These are phyloP conservation scores for Zoanthus sansibaricus DNA, from an alignment of 92 coral and sea anemone genomes.

Conservation along the genomic window DNA sequence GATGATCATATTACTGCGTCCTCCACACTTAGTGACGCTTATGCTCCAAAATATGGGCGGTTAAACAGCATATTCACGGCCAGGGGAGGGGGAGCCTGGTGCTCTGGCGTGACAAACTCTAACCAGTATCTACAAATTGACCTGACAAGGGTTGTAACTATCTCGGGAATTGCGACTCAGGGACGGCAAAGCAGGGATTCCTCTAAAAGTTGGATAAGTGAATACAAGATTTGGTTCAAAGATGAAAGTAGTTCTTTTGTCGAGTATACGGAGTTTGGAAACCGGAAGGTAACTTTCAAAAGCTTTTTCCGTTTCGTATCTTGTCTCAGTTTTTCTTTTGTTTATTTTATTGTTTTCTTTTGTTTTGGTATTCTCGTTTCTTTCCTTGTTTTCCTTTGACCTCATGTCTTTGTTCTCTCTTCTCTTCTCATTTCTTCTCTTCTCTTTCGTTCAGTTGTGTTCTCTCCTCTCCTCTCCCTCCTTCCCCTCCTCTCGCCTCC, in stretches of 20 bases:
- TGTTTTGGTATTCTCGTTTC: no score
- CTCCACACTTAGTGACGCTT: slow-evolving; percentile 45
- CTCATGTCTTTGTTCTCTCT: background rate
- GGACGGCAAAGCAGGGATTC: slow-evolving; percentile 71
- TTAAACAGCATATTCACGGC: slow-evolving; percentile 73
- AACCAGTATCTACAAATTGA: slow-evolving; percentile 78
- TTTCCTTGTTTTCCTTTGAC: background rate
- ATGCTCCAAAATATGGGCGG: slow-evolving; percentile 73
- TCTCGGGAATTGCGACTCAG: slow-evolving; percentile 86
- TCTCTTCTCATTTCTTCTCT: background rate
- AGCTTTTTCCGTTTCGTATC: background rate
- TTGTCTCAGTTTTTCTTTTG: background rate
- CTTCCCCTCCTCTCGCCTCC: background rate
- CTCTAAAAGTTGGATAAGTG: slow-evolving; percentile 70
- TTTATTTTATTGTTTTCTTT: background rate
- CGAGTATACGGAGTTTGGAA: slow-evolving; percentile 77
- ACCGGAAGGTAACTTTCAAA: slow-evolving; percentile 44
- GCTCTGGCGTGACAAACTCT: slow-evolving; percentile 68
- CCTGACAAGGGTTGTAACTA: slow-evolving; percentile 67
- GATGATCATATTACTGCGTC: slow-evolving; percentile 74
- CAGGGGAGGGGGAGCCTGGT: slow-evolving; percentile 86
- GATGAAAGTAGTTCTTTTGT: slow-evolving; percentile 64
- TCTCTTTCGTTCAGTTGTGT: background rate
- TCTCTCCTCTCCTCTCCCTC: background rate
- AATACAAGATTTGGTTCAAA: slow-evolving; percentile 70